Evolutionary conservation across 2,797 vertebrate genomes (phyloP).

Genomic region (Pangasius mekongensis): DNA sequence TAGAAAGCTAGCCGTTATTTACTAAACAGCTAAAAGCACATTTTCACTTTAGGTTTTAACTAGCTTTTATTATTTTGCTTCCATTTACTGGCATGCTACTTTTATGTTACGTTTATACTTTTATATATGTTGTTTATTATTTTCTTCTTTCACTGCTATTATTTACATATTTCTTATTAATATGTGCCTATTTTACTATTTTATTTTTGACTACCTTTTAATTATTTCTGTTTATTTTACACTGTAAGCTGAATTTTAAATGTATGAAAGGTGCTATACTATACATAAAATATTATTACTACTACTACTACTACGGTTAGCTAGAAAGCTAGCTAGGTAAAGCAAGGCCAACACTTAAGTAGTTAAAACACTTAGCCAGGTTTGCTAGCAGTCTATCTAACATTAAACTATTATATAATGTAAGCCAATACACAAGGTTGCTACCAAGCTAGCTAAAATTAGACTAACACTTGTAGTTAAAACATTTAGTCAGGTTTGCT

Average conservation of each 20-base stretch:
- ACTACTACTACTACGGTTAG: neutral
- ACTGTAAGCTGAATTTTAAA: neutral
- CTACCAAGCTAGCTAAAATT: neutral
- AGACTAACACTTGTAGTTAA: neutral
- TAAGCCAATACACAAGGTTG: neutral
- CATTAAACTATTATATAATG: neutral
- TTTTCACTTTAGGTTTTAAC: neutral
- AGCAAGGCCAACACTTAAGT: neutral
- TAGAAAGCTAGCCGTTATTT: neutral
- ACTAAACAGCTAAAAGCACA: neutral
- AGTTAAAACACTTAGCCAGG: neutral
- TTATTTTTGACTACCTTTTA: too few species aligned
- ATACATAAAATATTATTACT: too few species aligned
- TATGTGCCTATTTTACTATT: neutral
- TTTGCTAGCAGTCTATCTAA: too few species aligned
- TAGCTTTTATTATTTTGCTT: neutral
- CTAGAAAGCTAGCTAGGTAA: neutral
- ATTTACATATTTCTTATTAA: neutral
- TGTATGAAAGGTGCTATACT: neutral
- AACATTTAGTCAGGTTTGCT: neutral
- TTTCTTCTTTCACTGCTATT: neutral
- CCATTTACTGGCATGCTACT: neutral
- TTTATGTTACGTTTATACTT: neutral
- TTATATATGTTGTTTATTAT: neutral
- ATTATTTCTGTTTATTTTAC: neutral